These are phyloP conservation scores for Cygnus buccinator DNA, from an alignment of 2,113 vertebrate species.

Conservation along the genomic window DNA sequence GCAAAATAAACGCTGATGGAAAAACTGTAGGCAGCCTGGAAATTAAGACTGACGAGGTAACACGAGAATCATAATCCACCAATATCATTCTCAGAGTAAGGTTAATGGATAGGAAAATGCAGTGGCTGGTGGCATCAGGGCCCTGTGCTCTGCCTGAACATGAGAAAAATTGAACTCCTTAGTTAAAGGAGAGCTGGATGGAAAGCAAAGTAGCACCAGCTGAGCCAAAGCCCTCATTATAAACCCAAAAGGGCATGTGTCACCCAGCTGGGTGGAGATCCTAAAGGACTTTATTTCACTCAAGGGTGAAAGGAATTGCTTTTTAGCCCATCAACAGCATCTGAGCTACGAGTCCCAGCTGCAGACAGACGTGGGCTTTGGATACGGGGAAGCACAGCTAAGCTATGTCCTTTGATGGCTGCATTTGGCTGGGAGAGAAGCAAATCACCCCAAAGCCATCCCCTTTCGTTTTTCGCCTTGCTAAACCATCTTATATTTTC, in stretches of 20 bases:
- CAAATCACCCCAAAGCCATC: fast-evolving
- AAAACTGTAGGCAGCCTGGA: neutral
- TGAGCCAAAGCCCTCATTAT: fast-evolving
- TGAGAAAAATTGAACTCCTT: neutral
- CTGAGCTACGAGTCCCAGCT: neutral
- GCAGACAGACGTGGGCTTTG: neutral
- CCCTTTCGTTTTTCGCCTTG: fast-evolving
- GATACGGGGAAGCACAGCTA: neutral
- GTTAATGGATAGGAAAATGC: slow-evolving; percentile 26
- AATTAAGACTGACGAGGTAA: slow-evolving; percentile 31
- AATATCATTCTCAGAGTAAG: neutral
- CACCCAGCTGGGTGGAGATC: neutral
- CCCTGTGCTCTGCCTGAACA: neutral
- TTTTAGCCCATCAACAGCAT: neutral
- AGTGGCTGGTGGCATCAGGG: neutral
- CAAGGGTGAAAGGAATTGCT: neutral
- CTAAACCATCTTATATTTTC: fast-evolving
- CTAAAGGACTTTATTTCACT: neutral
- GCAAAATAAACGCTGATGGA: slow-evolving; percentile 26
- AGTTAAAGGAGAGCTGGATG: neutral
- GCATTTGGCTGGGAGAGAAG: neutral
- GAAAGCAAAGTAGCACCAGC: neutral
- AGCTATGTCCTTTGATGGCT: neutral
- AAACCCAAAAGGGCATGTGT: neutral
- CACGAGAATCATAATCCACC: neutral